Evolutionary conservation across 2,797 vertebrate species (phyloP), one percentile per base, ranked within the genome.

Genomic region (Tragelaphus eurycerus): DNA sequence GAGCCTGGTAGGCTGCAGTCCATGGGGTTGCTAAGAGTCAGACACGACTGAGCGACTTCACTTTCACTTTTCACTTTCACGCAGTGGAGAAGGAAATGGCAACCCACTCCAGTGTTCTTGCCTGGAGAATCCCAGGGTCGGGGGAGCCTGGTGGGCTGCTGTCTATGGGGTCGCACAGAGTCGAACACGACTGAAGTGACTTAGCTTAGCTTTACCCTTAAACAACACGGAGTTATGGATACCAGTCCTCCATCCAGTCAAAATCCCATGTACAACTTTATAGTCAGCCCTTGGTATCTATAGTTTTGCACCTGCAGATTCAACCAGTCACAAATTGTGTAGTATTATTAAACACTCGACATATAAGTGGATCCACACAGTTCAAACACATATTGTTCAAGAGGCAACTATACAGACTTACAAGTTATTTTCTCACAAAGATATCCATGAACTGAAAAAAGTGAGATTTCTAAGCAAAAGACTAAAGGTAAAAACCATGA

Each of bases 381-480:
- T 34, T 54, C 50, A 52, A 82, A 82, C 50, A 81, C 6, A 15
- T 34, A n/a, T 23, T 82, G 79, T 82, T 82, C 31, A 82, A 34
- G 31, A 13, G 79, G 52, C 31, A 82, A 82, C 79, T 82, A 74
- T 55, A 93, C 0, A 93, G 46, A 88, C 86, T 92, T 89, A 34
- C 15, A 29, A 90, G 46, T 86, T 96, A 55, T 21, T 34, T 43
- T 85, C 52, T 64, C 52, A 74, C 46, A 86, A 81, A 96, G 55
- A 91, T 55, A 74, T 34, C 71, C 88, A 0, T 96, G 46, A 96
- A 90, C 64, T 54, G 29, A 90, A 95, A 95, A 91, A 91, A 43
- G 74, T 89, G 74, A 93, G 29, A 92, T 76, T 95, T 89, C 64
- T 86, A 94, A 96, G 43, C 86, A 91, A 93, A 97, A 96, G 46